Base-by-base conservation (phyloP, 64 coral and sea anemone species). In the Stichodactyla helianthus region DNA sequence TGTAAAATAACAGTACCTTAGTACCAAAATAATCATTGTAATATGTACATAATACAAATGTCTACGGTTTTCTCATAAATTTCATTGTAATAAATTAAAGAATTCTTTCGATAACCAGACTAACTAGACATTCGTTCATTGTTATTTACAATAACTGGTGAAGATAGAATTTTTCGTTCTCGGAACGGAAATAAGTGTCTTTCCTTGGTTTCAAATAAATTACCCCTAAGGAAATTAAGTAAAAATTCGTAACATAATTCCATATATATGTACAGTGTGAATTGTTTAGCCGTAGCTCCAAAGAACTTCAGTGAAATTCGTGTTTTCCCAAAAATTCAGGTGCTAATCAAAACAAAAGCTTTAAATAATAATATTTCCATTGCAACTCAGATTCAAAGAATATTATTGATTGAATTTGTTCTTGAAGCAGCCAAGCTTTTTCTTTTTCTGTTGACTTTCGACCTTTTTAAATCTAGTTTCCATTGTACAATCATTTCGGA, bases 401-500 rank as follows among this genome's bases (percentile, higher is more conserved):
- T 96, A 85, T 86, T 96, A 87, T 90, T 93, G 11, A 83, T 87
- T 4, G 94, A 96, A 55, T 93, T 90, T 77, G 91, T 96, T n/a
- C 94, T 86, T 10, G 88, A 96, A 28, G 87, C 56, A 25, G 88
- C 88, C 10, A 96, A 92, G 22, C 79, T 93, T 16, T 82, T 82
- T 22, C 94, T 77, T 6, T 55, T 74, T 82, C 87, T 89, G 71
- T 52, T 89, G 18, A 79, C 84, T 65, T 96, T 96, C 35, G 86
- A 86, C 50, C 83, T 23, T 88, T 96, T 96, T 55, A 96, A 28
- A 51, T 96, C 94, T 13, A 65, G n/a, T 28, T 89, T 92, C 94
- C 97, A 99, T 52, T 93, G 93, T 16, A 88, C 87, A 56, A 99
- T 99, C 93, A 99, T 93, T 50, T 99, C 93, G 0, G 87, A 87